Conservation (phyloP, 2,797 vertebrate genomes). For the Lophotriccus pileatus region DNA sequence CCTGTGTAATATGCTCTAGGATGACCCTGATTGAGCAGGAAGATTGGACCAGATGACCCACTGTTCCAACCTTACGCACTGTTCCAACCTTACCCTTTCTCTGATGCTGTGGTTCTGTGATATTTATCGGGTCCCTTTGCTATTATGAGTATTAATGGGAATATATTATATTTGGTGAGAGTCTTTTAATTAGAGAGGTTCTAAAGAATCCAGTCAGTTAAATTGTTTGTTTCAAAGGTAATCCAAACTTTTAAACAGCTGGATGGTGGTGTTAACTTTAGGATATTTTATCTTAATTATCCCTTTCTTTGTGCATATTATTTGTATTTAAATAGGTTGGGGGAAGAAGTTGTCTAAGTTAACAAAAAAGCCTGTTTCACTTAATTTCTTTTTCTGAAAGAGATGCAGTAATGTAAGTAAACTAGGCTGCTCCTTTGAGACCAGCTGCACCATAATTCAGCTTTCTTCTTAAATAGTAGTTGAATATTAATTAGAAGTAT, state of each 20-base stretch:
- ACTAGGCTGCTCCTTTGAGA: not conserved
- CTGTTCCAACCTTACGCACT: not conserved
- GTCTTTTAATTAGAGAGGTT: not conserved
- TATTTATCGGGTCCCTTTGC: not conserved
- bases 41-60: not conserved
- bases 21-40: not conserved
- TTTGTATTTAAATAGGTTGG: slow-evolving; percentile 11
- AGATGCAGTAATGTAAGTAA: not conserved
- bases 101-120: not conserved
- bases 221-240: slow-evolving; percentile 6
- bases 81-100: not conserved
- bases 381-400: not conserved
- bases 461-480: not conserved
- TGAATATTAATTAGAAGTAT: slow-evolving; percentile 17
- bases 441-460: not conserved
- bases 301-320: not conserved
- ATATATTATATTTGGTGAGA: not conserved
- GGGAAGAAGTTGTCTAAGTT: not conserved
- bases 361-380: not conserved
- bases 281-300: not conserved
- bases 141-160: not conserved
- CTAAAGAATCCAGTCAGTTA: not conserved
- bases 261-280: not conserved
- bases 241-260: not conserved
- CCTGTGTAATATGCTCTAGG: not conserved